These are phyloP conservation scores for Drosophila multiciliata DNA, from an alignment of 2,888 invertebrate genomes.

Conservation along the genomic window DNA sequence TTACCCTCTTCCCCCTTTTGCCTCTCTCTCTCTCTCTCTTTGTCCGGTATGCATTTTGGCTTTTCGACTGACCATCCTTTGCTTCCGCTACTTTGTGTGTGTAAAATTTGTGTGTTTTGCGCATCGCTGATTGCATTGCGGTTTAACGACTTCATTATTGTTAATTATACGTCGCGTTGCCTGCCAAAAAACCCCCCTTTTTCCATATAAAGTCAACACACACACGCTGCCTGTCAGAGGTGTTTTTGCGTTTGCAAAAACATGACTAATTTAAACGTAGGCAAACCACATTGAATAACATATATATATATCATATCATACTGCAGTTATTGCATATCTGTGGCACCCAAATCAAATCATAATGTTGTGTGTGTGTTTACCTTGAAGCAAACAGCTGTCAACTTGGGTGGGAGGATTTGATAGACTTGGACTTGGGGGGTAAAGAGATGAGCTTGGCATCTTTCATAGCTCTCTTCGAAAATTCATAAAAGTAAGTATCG, in stretches of 20 bases:
- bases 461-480: not conserved
- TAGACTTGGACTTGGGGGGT: not conserved
- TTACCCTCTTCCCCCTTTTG: not conserved
- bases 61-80: conserved; percentile 51
- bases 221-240: conserved; percentile 28
- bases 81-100: conserved; percentile 2
- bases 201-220: conserved; percentile 7
- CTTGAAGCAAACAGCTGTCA: not conserved
- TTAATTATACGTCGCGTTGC: conserved; percentile 73
- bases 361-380: conserved; percentile 3
- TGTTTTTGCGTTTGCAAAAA: conserved; percentile 40
- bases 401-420: not conserved
- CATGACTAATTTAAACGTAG: conserved; percentile 52
- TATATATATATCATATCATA: too few species aligned
- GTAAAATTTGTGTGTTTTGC: conserved; percentile 70
- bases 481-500: not conserved
- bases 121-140: conserved; percentile 81
- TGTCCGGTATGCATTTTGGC: conserved; percentile 50
- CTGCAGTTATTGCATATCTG: conserved; percentile 27
- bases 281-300: conserved; percentile 24
- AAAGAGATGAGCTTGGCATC: not conserved
- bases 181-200: conserved; percentile 41
- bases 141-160: conserved; percentile 81
- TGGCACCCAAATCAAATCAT: conserved; percentile 22
- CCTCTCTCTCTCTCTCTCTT: conserved; percentile 10